Evolutionary conservation across 2,888 invertebrate genomes (phyloP).

Genomic region (Lordiphosa fenestrarum): DNA sequence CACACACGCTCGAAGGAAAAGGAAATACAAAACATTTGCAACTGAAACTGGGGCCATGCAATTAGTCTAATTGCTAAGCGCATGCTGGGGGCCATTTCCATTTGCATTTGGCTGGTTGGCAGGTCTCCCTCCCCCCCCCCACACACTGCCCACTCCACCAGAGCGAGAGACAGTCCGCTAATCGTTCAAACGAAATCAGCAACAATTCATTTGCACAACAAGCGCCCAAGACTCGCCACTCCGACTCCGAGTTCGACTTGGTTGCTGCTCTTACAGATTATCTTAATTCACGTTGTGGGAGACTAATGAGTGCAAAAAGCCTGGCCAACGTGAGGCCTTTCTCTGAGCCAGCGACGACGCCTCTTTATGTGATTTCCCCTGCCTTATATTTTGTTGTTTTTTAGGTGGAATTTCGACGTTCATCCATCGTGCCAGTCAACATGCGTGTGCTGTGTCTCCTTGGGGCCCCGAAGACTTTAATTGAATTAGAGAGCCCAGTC

Average conservation of each 20-base stretch:
- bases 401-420: slow-evolving; percentile 19
- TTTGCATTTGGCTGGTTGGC: slow-evolving; percentile 37
- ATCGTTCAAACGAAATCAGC: slow-evolving; percentile 80
- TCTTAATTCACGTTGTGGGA: slow-evolving; percentile 81
- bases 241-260: slow-evolving; percentile 32
- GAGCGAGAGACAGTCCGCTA: slow-evolving; percentile 52
- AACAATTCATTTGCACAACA: slow-evolving; percentile 80
- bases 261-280: slow-evolving; percentile 68
- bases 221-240: slow-evolving; percentile 49
- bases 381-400: not conserved
- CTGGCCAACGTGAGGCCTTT: slow-evolving; percentile 34
- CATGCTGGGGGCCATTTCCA: slow-evolving; percentile 54
- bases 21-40: not conserved
- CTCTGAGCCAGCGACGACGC: slow-evolving; percentile 19
- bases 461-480: slow-evolving; percentile 48
- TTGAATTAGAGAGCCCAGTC: slow-evolving; percentile 61
- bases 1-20: slow-evolving; percentile 3
- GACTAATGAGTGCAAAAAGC: slow-evolving; percentile 78
- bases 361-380: not conserved
- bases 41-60: slow-evolving; percentile 48
- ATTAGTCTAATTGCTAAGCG: slow-evolving; percentile 72
- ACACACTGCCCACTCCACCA: too few species aligned
- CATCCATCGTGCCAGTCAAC: slow-evolving; percentile 39
- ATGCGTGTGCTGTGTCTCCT: slow-evolving; percentile 23
- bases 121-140: too few species aligned